Evolutionary conservation across 1,140 invertebrate species (phyloP), one percentile per base, ranked within the genome.

Genomic region (Procambarus virginalis): DNA sequence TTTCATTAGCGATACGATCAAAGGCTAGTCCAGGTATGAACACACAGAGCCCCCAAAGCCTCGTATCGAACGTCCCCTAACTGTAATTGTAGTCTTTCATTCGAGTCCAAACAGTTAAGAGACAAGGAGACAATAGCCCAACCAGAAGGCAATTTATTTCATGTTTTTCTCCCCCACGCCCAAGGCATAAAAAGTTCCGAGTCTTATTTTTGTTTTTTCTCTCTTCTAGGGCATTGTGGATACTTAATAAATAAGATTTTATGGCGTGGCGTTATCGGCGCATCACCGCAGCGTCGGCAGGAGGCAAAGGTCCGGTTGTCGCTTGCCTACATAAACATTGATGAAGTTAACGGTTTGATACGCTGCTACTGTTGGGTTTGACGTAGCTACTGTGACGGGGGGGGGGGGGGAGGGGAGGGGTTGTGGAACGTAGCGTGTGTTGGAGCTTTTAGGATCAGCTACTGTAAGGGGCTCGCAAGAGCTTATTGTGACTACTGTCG

Each of bases 1-100:
- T 73, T 73, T 73, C 68, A 73, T 73, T 73, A 73, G 22, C 22
- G 68, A 73, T 73, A 73, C 20, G 68, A 73, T 73, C 68, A 6
- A 34, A 22, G 60, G 60, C 34, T 34, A 34, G 60, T 64, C 17
- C 34, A 34, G 60, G 60, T 64, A 64, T 64, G 17, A 17, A 17
- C 10, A 17, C 12, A 17, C 60, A 17, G 4, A 64, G 12, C 14
- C 12, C 60, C 17, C 60, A 10, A 20, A 64, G 17, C 4, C 4
- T 17, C 60, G 12, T 17, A 64, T 4, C 12, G 17, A 64, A 17
- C 14, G 12, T 17, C 12, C 60, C 20, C 17, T 10, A 64, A 10
- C 17, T 17, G 60, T 17, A 10, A 10, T 17, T 17, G 12, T 64
- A 64, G 4, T 64, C 3, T 4, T 4, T 4, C 5, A 17, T 17